Percentiles rank a stretch among this genome's conserved stretches.
These are phyloP conservation scores for Coptodon rendalli DNA, from an alignment of 2,113 vertebrate genomes.

Conservation along the genomic window DNA sequence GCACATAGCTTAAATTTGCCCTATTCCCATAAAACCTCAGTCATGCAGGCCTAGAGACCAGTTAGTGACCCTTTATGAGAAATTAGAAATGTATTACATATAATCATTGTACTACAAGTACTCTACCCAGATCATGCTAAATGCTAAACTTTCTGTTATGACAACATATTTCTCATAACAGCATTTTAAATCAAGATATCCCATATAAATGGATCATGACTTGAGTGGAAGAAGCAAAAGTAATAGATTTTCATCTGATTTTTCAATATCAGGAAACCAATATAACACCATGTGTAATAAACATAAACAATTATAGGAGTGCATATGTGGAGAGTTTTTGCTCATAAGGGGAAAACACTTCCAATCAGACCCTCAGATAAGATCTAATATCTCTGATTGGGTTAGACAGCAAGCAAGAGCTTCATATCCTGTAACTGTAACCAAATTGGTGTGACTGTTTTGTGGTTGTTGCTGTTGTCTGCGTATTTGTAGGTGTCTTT, in stretches of 20 bases:
- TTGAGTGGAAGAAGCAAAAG: not conserved
- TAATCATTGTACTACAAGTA: not conserved
- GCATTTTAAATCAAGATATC: not conserved
- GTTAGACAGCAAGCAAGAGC: not conserved
- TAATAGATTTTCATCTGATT: not conserved
- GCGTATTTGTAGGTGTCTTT: not conserved
- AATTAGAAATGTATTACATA: not conserved
- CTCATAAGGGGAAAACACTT: not conserved
- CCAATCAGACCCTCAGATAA: not conserved
- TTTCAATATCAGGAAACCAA: not conserved
- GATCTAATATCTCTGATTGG: not conserved
- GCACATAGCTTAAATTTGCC: not conserved
- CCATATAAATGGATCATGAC: not conserved
- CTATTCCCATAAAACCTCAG: not conserved
- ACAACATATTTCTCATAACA: not conserved
- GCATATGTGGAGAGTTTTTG: not conserved
- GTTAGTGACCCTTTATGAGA: not conserved
- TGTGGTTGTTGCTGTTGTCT: not conserved
- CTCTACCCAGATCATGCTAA: not conserved
- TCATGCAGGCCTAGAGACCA: not conserved
- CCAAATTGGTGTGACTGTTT: not conserved
- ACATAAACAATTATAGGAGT: not conserved
- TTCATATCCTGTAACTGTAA: slow-evolving; percentile 12
- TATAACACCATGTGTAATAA: not conserved
- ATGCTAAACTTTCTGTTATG: not conserved